Percentiles rank a stretch among this genome's conserved stretches.
Evolutionary conservation across 2,888 invertebrate species (phyloP).

Genomic region (Machimus atricapillus): DNA sequence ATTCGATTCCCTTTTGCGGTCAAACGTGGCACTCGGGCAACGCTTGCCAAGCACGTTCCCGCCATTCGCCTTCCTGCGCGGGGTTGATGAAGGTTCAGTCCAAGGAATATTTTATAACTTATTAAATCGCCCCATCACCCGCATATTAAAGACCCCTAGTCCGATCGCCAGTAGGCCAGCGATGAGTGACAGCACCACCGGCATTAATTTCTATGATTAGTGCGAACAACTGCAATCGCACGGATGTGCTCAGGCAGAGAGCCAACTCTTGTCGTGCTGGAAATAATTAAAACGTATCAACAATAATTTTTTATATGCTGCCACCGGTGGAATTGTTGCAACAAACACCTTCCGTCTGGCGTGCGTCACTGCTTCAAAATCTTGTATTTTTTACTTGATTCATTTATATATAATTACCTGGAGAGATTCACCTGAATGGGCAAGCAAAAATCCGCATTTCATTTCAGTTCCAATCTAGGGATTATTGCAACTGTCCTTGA

Average conservation of each 20-base stretch:
- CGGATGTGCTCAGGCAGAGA: not conserved
- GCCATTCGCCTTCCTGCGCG: not conserved
- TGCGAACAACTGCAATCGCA: not conserved
- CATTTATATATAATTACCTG: not conserved
- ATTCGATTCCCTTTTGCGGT: not conserved
- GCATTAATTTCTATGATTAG: not conserved
- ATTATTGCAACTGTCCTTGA: not conserved
- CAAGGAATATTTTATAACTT: not conserved
- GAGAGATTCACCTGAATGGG: not conserved
- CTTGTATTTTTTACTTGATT: not conserved
- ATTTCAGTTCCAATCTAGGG: not conserved
- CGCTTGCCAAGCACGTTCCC: not conserved
- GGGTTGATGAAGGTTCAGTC: not conserved
- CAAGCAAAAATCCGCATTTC: not conserved
- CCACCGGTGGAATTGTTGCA: not conserved
- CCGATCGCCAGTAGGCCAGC: not conserved
- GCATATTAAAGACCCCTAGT: not conserved
- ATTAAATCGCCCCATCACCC: not conserved
- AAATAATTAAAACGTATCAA: not conserved
- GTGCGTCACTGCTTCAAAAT: not conserved
- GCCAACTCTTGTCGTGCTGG: not conserved
- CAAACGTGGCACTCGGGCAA: not conserved
- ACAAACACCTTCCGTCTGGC: not conserved
- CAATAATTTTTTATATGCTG: not conserved
- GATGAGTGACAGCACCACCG: not conserved